A percentile compares a stretch with the other conserved stretches of the same genome.
Conservation (phyloP, 1,140 invertebrate species). For the Eueides isabella region DNA sequence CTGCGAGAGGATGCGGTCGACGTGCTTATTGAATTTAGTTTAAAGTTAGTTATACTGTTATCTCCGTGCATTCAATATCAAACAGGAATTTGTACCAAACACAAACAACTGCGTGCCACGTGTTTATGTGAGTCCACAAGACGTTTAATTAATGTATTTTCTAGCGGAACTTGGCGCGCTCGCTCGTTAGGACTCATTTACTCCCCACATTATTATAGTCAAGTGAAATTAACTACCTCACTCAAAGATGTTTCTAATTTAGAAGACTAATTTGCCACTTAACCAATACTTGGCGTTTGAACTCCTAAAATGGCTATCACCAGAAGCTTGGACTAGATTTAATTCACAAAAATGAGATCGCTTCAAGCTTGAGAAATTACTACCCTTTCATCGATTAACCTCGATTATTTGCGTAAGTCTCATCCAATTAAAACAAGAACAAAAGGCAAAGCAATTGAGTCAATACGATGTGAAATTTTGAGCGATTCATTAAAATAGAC, state of each 20-base stretch:
- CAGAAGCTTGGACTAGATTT: background rate
- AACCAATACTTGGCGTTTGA: background rate
- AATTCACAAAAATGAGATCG: background rate
- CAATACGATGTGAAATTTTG: slow-evolving; percentile 4
- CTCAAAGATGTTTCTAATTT: slow-evolving; percentile 13
- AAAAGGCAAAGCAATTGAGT: background rate
- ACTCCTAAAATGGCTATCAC: background rate
- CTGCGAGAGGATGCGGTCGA: background rate
- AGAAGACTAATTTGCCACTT: background rate
- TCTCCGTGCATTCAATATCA: background rate
- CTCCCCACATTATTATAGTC: slow-evolving; percentile 9
- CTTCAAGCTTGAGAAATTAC: background rate
- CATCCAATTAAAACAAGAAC: slow-evolving; percentile 3
- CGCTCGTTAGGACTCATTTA: slow-evolving; percentile 19
- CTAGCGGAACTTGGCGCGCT: background rate
- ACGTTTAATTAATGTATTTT: slow-evolving; percentile 36
- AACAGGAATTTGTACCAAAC: background rate
- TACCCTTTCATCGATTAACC: background rate
- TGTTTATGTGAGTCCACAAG: slow-evolving; percentile 21
- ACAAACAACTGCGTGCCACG: background rate
- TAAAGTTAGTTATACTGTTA: background rate
- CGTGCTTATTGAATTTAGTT: background rate
- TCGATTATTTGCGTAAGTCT: slow-evolving; percentile 3
- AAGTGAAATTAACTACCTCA: slow-evolving; percentile 5
- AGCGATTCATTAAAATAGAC: background rate